Evolutionary conservation across 2,888 invertebrate species (phyloP).

Genomic region (Axea sp.): DNA sequence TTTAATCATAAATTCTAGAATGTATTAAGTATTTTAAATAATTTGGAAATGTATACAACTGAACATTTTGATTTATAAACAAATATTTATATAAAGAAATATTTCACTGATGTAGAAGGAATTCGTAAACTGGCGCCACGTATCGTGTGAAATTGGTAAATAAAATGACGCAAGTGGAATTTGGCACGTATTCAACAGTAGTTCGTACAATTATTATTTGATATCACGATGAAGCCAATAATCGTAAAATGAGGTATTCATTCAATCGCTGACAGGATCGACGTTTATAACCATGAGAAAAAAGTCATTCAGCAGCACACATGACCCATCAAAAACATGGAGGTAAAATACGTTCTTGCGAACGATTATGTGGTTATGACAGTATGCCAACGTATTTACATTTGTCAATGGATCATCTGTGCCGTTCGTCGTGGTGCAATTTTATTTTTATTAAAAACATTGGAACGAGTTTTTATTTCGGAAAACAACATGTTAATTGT

Average conservation of each 20-base stretch:
- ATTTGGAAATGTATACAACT: too few relatives aligned
- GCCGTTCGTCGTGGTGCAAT: too few relatives aligned
- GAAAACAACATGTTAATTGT: too few relatives aligned
- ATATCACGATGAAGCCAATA: slow-evolving; percentile 18
- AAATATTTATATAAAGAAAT: too few relatives aligned
- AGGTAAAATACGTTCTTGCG: slow-evolving; percentile 67
- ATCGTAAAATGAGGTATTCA: slow-evolving; percentile 41
- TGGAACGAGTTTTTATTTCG: too few relatives aligned
- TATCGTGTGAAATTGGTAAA: slow-evolving; percentile 40
- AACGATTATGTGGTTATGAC: slow-evolving; percentile 21
- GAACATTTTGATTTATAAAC: too few relatives aligned
- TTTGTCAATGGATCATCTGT: slow-evolving; percentile 1
- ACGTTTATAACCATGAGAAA: slow-evolving; percentile 68
- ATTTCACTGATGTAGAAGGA: too few relatives aligned
- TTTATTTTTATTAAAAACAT: too few relatives aligned
- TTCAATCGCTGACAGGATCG: slow-evolving; percentile 27
- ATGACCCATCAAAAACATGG: slow-evolving; percentile 67
- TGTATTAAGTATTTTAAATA: too few relatives aligned
- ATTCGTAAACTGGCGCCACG: too few relatives aligned
- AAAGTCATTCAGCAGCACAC: slow-evolving; percentile 67
- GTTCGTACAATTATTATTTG: slow-evolving; percentile 37
- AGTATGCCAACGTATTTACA: slow-evolving; percentile 30
- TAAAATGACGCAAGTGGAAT: slow-evolving; percentile 44
- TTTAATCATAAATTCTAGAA: too few relatives aligned
- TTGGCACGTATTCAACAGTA: slow-evolving; percentile 51